A percentile compares a stretch with the other conserved stretches of the same genome.
Conservation (phyloP, 2,113 vertebrate species). For the Anseranas semipalmata region DNA sequence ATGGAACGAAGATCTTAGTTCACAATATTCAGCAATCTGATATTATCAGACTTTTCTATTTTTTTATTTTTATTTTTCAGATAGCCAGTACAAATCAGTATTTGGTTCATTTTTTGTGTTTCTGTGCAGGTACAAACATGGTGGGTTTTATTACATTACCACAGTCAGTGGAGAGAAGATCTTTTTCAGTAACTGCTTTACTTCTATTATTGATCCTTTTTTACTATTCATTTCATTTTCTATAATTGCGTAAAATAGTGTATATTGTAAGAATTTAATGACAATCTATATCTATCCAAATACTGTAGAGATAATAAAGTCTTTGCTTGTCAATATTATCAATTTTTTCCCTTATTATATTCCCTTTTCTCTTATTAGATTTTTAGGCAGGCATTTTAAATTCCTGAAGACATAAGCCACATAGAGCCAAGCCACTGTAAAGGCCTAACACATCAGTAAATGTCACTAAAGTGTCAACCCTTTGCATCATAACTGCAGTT, state of each 20-base stretch:
- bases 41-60: neutral
- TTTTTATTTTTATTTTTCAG: neutral
- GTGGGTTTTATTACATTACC: neutral
- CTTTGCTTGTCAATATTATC: conserved; percentile 37
- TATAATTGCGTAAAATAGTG: conserved; percentile 7
- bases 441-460: conserved; percentile 74
- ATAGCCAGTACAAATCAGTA: neutral
- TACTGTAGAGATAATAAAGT: conserved; percentile 4
- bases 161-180: conserved; percentile 14
- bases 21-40: neutral
- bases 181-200: conserved; percentile 37
- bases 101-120: neutral
- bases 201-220: conserved; percentile 36
- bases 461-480: conserved; percentile 78
- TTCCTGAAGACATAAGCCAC: conserved; percentile 53
- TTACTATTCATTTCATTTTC: conserved; percentile 51
- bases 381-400: conserved; percentile 68
- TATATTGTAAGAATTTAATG: conserved; percentile 32
- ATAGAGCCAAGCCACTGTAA: conserved; percentile 32
- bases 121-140: neutral
- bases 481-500: conserved; percentile 77
- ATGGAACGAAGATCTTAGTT: neutral
- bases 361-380: conserved; percentile 27
- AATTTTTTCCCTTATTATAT: neutral
- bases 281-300: conserved; percentile 25